Evolutionary conservation across 2,888 invertebrate genomes (phyloP).

Genomic region (Daptonema setosum): DNA sequence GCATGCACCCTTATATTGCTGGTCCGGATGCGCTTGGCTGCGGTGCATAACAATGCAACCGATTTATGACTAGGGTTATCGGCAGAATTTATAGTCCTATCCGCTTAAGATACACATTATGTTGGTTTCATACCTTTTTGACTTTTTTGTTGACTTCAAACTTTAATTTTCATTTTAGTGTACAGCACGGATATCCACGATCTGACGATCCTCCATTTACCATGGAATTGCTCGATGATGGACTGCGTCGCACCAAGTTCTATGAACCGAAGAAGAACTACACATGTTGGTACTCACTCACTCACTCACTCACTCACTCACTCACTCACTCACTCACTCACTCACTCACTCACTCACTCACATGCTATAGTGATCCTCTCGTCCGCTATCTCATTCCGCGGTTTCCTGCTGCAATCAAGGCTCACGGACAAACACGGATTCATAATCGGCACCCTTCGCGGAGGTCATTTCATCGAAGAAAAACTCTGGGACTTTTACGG

Average conservation of each 20-base stretch:
- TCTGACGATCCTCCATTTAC: not conserved
- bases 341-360: not conserved
- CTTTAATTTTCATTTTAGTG: not conserved
- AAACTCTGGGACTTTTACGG: not conserved
- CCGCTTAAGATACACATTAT: no score
- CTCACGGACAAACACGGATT: not conserved
- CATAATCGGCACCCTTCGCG: not conserved
- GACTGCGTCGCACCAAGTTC: not conserved
- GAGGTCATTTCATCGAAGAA: not conserved
- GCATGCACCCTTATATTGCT: no score
- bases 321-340: not conserved
- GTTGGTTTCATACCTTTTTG: no score
- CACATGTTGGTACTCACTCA: not conserved
- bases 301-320: not conserved
- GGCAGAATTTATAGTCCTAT: no score
- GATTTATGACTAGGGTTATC: no score
- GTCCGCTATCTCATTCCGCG: not conserved
- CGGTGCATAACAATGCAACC: no score
- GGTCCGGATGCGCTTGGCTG: no score
- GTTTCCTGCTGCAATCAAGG: not conserved
- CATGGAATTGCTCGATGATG: not conserved
- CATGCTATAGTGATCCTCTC: slow-evolving; percentile 7
- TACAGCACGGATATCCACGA: not conserved
- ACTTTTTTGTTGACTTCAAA: no score
- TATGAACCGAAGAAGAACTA: not conserved